Percentiles rank a stretch among this genome's conserved stretches.
Conservation (phyloP, 2,113 vertebrate species). For the Pipra filicauda region DNA sequence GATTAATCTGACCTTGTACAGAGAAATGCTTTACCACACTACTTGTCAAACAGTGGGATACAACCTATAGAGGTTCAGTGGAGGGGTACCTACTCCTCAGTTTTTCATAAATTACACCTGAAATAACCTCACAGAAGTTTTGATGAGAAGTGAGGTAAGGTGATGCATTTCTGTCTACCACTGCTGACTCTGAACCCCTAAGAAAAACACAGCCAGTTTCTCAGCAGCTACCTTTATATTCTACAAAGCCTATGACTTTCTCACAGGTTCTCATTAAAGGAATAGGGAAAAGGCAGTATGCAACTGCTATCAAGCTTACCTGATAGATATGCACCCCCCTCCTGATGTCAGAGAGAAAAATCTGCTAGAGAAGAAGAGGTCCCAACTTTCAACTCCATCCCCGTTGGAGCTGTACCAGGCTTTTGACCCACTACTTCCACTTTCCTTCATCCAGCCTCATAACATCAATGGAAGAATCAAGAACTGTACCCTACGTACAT, state of each 20-base stretch:
- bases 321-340: not conserved
- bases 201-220: not conserved
- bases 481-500: not conserved
- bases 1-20: slow-evolving; percentile 12
- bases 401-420: not conserved
- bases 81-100: not conserved
- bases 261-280: not conserved
- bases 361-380: not conserved
- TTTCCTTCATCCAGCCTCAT: not conserved
- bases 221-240: not conserved
- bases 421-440: not conserved
- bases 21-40: not conserved
- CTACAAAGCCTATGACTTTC: not conserved
- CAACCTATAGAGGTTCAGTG: not conserved
- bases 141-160: not conserved
- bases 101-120: not conserved
- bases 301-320: not conserved
- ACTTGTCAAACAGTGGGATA: not conserved
- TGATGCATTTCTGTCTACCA: not conserved
- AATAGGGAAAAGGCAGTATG: not conserved
- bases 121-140: not conserved
- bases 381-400: not conserved
- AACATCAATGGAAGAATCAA: not conserved
- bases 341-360: not conserved
- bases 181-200: not conserved